Conservation (phyloP, 2,113 vertebrate species). For the Tachuris rubrigastra region DNA sequence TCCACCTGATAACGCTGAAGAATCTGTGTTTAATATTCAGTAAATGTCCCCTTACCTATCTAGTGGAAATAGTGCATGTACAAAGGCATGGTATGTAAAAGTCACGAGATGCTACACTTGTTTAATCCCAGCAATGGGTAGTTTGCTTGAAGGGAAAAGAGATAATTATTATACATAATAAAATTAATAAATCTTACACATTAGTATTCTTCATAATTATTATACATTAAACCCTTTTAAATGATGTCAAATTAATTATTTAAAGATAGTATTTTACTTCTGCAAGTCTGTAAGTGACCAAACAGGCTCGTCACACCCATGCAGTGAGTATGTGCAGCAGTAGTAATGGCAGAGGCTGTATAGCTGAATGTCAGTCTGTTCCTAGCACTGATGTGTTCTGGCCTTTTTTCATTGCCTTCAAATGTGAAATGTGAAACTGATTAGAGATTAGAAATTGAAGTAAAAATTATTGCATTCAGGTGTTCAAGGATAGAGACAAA, state of each 20-base stretch:
- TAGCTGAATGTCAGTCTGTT: background rate
- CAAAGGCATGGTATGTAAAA: background rate
- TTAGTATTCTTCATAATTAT: background rate
- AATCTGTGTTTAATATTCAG: background rate
- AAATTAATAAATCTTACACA: background rate
- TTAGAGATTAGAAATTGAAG: background rate
- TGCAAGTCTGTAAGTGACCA: background rate
- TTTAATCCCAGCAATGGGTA: background rate
- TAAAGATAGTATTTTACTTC: background rate
- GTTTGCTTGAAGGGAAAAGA: background rate
- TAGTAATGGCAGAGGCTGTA: background rate
- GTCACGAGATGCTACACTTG: background rate
- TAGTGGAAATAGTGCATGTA: background rate
- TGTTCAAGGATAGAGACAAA: background rate
- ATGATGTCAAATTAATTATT: background rate
- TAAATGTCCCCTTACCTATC: background rate
- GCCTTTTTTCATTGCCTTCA: background rate
- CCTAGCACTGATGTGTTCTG: background rate
- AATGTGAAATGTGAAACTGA: background rate
- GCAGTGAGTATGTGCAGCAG: background rate
- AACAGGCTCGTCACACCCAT: no score
- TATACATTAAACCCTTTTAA: background rate
- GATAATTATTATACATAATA: background rate
- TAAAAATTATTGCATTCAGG: background rate
- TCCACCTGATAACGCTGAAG: background rate